These are phyloP conservation scores for Mastigias papua DNA, from an alignment of 30 jellyfish, hydroid and myxozoan genomes.

Conservation along the genomic window DNA sequence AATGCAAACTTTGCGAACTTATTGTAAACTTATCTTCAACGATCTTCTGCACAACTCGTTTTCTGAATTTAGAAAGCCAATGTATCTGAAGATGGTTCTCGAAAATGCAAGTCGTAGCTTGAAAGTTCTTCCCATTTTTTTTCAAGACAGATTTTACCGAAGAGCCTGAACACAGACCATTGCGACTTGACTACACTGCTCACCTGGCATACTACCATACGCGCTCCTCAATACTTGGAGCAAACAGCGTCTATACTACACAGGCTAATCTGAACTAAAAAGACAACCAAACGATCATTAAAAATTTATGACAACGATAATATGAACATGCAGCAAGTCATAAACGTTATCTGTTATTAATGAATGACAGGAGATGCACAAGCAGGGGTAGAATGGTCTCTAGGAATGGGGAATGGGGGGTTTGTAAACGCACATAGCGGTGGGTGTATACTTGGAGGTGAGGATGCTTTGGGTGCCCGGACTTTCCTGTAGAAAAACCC, in stretches of 20 bases:
- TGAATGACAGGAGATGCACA: not conserved
- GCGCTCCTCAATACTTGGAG: not conserved
- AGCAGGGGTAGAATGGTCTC: not conserved
- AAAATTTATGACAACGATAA: not conserved
- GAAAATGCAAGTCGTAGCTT: not conserved
- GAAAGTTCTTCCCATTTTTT: conserved; percentile 17
- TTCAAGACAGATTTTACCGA: not conserved
- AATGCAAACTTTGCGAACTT: no score
- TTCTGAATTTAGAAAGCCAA: not conserved
- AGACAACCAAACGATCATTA: not conserved
- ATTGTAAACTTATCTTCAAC: not conserved
- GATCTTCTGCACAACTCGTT: not conserved
- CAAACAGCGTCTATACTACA: not conserved
- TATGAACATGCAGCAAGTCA: conserved; percentile 9
- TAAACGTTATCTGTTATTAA: not conserved
- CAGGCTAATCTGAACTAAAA: not conserved
- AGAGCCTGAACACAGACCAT: not conserved
- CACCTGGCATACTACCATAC: not conserved
- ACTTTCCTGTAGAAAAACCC: no score
- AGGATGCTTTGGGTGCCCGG: no score
- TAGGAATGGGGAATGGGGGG: no score
- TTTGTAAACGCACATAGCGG: no score
- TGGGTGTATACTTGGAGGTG: no score
- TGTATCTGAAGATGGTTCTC: not conserved
- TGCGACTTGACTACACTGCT: not conserved